Evolutionary conservation across 2,888 invertebrate genomes (phyloP), one percentile per base, ranked within the genome.

Genomic region (Parnassius mnemosyne): DNA sequence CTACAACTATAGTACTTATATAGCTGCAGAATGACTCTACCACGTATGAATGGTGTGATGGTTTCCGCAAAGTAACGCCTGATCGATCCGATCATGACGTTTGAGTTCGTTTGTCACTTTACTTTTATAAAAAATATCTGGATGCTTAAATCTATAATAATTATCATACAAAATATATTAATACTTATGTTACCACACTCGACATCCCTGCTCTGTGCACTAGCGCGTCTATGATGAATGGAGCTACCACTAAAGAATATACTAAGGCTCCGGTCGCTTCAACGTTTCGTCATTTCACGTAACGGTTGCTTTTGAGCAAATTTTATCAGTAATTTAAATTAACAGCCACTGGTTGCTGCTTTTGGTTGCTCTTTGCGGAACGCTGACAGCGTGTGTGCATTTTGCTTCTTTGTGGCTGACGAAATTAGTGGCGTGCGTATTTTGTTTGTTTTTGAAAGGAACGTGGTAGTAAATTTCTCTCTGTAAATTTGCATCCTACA

Each of bases 151-250:
- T 34, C 34, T 25, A 25, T 25, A 25, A 5, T 25, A 3, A 5
- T 25, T 25, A 25, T 25, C 3, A 25, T 25, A 25, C 3, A 34
- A 34, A 34, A 34, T 34, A 20, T 2, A 20, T 20, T 20, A 34
- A 34, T 34, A 34, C 34, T 7, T 34, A 34, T 34, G 7, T 34
- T 46, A 13, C 49, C 13, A 10, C n/a, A 9, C 10, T 49, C 64
- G 65, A 16, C 63, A 68, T 53, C 68, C 68, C 68, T 68, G 25
- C 25, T n/a, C 10, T 25, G 60, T 53, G 46, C 57, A 52, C 55
- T 53, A 61, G 59, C 57, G 52, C 61, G 65, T 43, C 67, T 67
- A 68, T 68, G 68, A 68, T 68, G 66, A 68, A 68, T 68, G 67
- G 58, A 52, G 16, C 41, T 52, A 55, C 57, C 61, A 50, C 56